These are phyloP conservation scores for Plebejus anna DNA, from an alignment of 2,888 invertebrate genomes.

Conservation along the genomic window DNA sequence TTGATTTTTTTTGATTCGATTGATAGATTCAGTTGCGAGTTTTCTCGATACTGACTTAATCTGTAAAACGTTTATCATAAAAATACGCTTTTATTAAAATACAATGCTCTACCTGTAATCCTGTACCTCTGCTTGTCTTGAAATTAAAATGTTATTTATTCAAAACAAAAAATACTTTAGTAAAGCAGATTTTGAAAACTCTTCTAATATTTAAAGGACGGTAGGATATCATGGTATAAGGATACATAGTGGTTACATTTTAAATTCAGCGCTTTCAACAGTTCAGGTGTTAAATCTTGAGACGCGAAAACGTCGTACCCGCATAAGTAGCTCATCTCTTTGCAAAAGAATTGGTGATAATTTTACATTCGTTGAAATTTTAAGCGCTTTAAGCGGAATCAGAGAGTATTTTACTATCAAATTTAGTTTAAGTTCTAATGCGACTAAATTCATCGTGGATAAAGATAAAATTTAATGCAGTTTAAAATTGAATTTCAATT, in stretches of 20 bases:
- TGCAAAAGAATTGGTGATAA: constrained; percentile 44
- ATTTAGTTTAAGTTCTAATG: constrained; percentile 4
- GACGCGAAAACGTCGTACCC: constrained; percentile 32
- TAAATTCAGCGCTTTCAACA: constrained; percentile 39
- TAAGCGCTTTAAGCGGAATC: constrained; percentile 26
- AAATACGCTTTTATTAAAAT: no score
- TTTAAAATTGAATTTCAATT: background rate
- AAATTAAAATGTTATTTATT: background rate
- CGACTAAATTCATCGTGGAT: background rate
- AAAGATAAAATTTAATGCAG: background rate
- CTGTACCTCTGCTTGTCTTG: background rate
- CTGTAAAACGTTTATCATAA: background rate
- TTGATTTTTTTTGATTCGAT: no score
- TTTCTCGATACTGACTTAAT: background rate
- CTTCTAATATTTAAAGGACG: background rate
- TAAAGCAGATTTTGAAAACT: background rate
- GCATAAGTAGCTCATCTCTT: constrained; percentile 42
- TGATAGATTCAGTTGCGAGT: background rate
- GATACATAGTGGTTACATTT: constrained; percentile 38
- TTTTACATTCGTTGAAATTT: constrained; percentile 30
- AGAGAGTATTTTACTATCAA: constrained; percentile 27
- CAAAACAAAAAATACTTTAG: background rate
- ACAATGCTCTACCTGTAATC: no score
- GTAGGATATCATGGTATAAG: constrained; percentile 25
- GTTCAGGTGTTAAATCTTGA: constrained; percentile 44